Evolutionary conservation across 2,113 vertebrate genomes (phyloP).

Genomic region (Lamprologus ornatipinnis): DNA sequence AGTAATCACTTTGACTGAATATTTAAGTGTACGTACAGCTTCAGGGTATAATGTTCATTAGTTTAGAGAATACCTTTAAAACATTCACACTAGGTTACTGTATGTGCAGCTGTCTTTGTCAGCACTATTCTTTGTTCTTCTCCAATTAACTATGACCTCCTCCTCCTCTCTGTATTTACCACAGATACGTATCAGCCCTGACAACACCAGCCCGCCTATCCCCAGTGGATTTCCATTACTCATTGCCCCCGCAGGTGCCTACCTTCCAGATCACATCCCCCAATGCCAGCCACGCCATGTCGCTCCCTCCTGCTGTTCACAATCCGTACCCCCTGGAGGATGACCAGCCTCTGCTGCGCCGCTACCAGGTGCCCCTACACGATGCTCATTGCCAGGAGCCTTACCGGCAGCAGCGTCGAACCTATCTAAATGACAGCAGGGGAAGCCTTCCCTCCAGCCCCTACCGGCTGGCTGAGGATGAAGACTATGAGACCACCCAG

Average conservation of each 20-base stretch:
- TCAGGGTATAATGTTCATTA: background rate
- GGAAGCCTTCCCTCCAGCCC: conserved; percentile 93
- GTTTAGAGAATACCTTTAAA: background rate
- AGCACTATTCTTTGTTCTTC: background rate
- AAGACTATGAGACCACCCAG: conserved; percentile 96
- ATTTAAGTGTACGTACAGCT: background rate
- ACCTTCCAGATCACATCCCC: conserved; percentile 96
- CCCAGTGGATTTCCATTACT: conserved; percentile 94
- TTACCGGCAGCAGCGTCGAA: conserved; percentile 86
- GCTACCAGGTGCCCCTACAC: conserved; percentile 81
- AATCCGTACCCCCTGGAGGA: conserved; percentile 85
- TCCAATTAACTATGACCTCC: background rate
- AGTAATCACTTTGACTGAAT: background rate
- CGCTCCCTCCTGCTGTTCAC: conserved; percentile 86
- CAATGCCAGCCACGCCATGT: conserved; percentile 87
- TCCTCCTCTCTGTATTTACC: conserved; percentile 1
- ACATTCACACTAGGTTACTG: background rate
- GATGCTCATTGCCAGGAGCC: conserved; percentile 86
- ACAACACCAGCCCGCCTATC: conserved; percentile 95
- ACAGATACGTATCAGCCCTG: conserved; percentile 94
- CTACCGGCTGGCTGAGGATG: conserved; percentile 86
- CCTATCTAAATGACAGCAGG: conserved; percentile 87
- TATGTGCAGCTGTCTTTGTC: background rate
- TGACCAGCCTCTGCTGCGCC: conserved; percentile 86
- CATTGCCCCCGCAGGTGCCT: conserved; percentile 88